A percentile compares a stretch with the other conserved stretches of the same genome.
phyloP scores from a whole-genome alignment of 2,888 invertebrate genomes.

The Corythucha ciliata region DNA sequence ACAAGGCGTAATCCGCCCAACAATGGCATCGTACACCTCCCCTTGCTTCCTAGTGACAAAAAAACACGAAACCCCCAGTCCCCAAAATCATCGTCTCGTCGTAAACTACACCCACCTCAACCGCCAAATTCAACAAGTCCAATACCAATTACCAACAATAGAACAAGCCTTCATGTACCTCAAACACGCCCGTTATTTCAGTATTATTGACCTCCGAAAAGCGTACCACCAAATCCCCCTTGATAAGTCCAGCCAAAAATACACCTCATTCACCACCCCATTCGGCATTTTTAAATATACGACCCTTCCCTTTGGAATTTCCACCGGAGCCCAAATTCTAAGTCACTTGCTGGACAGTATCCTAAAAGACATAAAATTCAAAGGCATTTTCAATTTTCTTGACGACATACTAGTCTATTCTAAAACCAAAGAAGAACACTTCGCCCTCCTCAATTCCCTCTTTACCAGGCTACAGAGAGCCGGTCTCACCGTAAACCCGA shows the following conservation, averaged over 20 bases:
- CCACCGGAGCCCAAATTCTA: conserved; percentile 20
- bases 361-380: conserved; percentile 26
- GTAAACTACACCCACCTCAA: conserved; percentile 28
- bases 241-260: background rate
- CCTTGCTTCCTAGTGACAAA: conserved; percentile 19
- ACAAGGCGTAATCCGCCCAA: background rate
- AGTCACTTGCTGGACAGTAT: conserved; percentile 22
- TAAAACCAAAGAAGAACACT: conserved; percentile 21
- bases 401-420: conserved; percentile 27
- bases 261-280: conserved; percentile 22
- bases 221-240: conserved; percentile 27
- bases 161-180: conserved; percentile 9
- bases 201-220: conserved; percentile 23
- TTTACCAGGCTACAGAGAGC: conserved; percentile 26
- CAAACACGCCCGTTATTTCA: conserved; percentile 16
- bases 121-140: conserved; percentile 1
- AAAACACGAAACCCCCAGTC: background rate
- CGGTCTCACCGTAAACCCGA: conserved; percentile 33
- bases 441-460: conserved; percentile 20
- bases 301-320: conserved; percentile 26
- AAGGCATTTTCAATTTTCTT: conserved; percentile 26
- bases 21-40: background rate
- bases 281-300: conserved; percentile 22
- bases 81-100: conserved; percentile 30
- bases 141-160: conserved; percentile 3